These are phyloP conservation scores for Euborellia annulipes DNA, from an alignment of 1,140 invertebrate genomes.

Conservation along the genomic window DNA sequence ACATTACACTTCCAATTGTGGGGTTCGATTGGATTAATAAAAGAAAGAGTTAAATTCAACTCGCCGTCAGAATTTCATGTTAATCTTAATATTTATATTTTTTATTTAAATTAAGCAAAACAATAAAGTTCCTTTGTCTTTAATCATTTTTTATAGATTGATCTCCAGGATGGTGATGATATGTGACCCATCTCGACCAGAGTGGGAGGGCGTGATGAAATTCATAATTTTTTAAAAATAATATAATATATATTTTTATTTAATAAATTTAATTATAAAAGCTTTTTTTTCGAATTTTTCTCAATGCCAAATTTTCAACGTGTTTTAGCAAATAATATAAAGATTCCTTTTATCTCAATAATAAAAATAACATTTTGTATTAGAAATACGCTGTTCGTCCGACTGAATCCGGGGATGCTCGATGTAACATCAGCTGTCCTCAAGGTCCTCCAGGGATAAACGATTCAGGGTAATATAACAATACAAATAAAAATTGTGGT, in stretches of 20 bases:
- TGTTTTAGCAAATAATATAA: too few relatives aligned
- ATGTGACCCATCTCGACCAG: conserved; percentile 54
- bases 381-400: conserved; percentile 6
- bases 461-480: conserved; percentile 24
- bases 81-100: background rate
- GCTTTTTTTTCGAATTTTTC: too few relatives aligned
- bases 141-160: conserved; percentile 37
- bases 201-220: conserved; percentile 52
- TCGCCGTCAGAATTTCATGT: too few relatives aligned
- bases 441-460: conserved; percentile 40
- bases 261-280: background rate
- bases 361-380: background rate
- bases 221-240: conserved; percentile 37
- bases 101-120: conserved; percentile 1
- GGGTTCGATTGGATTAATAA: too few relatives aligned
- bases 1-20: too few relatives aligned
- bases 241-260: too few relatives aligned
- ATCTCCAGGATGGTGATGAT: conserved; percentile 65
- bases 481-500: too few relatives aligned
- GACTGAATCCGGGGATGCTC: conserved; percentile 10
- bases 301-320: too few relatives aligned
- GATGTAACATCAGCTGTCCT: conserved; percentile 36
- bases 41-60: too few relatives aligned
- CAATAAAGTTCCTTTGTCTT: background rate
- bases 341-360: too few relatives aligned